Evolutionary conservation across 2,797 vertebrate genomes (phyloP), one percentile per base, ranked within the genome.

Genomic region (Lutjanus argentimaculatus): DNA sequence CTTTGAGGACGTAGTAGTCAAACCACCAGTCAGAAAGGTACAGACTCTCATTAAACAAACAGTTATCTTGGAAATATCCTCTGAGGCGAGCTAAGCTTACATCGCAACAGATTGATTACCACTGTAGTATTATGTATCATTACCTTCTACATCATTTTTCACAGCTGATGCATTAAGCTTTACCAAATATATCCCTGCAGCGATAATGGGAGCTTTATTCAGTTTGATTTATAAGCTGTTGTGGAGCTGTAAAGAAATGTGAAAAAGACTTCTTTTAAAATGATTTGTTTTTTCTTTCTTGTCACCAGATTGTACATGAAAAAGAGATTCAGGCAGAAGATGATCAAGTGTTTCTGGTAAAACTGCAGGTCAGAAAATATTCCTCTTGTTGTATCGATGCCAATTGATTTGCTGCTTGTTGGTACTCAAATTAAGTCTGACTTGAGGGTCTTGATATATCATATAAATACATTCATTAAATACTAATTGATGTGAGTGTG

Each of bases 271-370:
- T 67, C 22, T 65, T 6, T 55, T 46, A 63, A 49, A 46, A n/a
- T 25, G 22, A 14, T 73, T 25, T 15, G 6, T 30, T 5, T 56
- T 11, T 36, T 71, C 15, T 73, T 48, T 21, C 21, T 19, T 69
- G 42, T 77, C 95, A 94, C 55, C 92, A 99, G 99, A 98, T 99
- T 96, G 99, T 99, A 67, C 98, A 99, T 52, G 99, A 99, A 93
- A 99, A 99, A 91, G 99, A 99, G 93, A 97, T 99, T 65, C 95
- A 98, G 88, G 97, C 99, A 78, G 99, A 99, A 95, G 99, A 99
- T 85, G 99, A 99, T 90, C 99, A 99, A 93, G 97, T 99, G 73
- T 99, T 99, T 94, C 97, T 99, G 84, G 96, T 98, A 90, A 99
- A 99, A 93, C 96, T 98, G 85, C 99, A 99, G 98, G 98, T 99